phyloP scores from a whole-genome alignment of 37 sponge, comb jelly and placozoan genomes.

The Ianthella basta region DNA sequence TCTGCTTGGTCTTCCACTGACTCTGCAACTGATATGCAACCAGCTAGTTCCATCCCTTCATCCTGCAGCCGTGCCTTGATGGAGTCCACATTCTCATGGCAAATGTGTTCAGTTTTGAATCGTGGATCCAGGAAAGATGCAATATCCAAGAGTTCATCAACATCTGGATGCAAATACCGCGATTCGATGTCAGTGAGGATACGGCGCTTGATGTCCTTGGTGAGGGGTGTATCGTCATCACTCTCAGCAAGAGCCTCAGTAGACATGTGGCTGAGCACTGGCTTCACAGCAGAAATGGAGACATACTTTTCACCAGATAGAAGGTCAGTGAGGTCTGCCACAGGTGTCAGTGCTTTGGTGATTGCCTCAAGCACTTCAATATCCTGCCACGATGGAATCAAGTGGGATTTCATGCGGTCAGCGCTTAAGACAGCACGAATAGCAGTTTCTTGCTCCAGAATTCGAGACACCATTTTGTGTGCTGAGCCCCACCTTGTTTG shows the following conservation, averaged over 20 bases:
- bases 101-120: constrained; percentile 24
- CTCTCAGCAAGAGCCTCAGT: not conserved
- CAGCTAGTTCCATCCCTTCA: no score
- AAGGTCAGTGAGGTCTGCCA: constrained; percentile 45
- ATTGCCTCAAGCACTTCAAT: constrained; percentile 42
- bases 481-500: constrained; percentile 3
- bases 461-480: not conserved
- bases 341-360: constrained; percentile 26
- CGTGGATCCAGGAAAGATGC: constrained; percentile 48
- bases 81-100: no score
- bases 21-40: no score
- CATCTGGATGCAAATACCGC: not conserved
- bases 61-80: no score
- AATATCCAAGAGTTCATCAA: constrained; percentile 1
- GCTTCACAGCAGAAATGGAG: constrained; percentile 38
- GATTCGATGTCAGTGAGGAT: constrained; percentile 5
- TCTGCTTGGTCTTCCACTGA: no score
- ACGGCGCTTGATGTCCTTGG: constrained; percentile 34
- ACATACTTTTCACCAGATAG: constrained; percentile 44
- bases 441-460: constrained; percentile 3
- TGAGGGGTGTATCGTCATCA: constrained; percentile 25
- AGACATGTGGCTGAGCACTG: constrained; percentile 22
- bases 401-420: constrained; percentile 39
- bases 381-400: constrained; percentile 46
- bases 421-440: not conserved